Base-by-base conservation (phyloP, 2,888 invertebrate genomes). In the Pachycephus smyrnensis region DNA sequence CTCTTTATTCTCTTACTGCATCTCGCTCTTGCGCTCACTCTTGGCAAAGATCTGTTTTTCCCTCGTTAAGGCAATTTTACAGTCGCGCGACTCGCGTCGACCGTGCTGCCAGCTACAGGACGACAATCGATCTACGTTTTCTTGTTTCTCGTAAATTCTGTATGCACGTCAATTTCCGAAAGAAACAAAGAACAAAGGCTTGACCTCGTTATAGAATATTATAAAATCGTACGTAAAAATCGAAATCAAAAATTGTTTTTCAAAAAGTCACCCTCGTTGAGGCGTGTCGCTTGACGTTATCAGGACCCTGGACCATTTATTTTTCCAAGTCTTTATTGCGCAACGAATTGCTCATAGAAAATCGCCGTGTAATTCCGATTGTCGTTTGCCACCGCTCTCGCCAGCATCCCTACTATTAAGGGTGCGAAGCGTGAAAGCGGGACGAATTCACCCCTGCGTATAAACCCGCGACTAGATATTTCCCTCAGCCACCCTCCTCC, bases 331-430 rank as follows among this genome's bases (percentile, higher is more conserved):
- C 73, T 73, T 69, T 73, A 55, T 73, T 73, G 40, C 76, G 78
- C 76, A 73, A 71, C 78, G 75, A 77, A 77, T 80, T 77, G 76
- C 78, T 79, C 81, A 77, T 80, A 79, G 85, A 83, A 82, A 86
- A 85, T 85, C 84, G 83, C 82, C 85, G 85, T 86, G 83, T 86
- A 86, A 86, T 86, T 86, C 80, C 82, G 80, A 83, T 84, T 83
- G 81, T 81, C 82, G 76, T 71, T 73, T 69, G 73, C 73, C 71
- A 37, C n/a, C 32, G 74, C 33, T 31, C 23, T 76, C 75, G 32
- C 69, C 55, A 73, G 68, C 69, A 69, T 68, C 73, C 76, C 74
- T 68, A 77, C 30, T 35, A 76, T 76, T 35, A 76, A 71, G 77
- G 73, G 40, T 69, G 75, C 75, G 75, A 77, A 75, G 77, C 76